Evolutionary conservation across 2,113 vertebrate genomes (phyloP), one percentile per base, ranked within the genome.

Genomic region (Todiramphus chloris): DNA sequence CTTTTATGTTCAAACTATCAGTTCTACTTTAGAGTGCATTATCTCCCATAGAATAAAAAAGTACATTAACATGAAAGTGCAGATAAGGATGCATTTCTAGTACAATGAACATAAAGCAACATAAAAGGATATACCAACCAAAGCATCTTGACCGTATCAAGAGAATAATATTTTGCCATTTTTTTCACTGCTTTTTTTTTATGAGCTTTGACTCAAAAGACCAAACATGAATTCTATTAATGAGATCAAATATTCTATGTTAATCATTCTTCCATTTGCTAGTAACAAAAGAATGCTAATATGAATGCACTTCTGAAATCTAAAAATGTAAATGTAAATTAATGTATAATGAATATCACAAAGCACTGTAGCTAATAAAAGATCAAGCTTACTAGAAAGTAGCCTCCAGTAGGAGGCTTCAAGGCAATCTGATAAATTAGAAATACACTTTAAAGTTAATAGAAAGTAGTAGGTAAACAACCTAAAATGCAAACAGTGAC

Each of bases 241-340:
- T 88, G 43, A 93, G 86, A 96, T 96, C 95, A 97, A 89, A 95
- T 94, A 76, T 87, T 74, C 25, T 55, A 58, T 88, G 87, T 83
- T 97, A 97, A 96, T 97, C 94, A 97, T 93, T 96, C 74, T 92
- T 80, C 79, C 62, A 59, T 84, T 56, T 96, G 58, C 68, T 93
- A 90, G 67, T 83, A 75, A 94, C 83, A 96, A 94, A 96, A 89
- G 64, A 86, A 83, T 78, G 85, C 20, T 93, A 96, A 96, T 97
- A 92, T 90, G 90, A 96, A 92, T 70, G 33, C 33, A 80, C 72
- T 96, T 96, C 76, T 93, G 84, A 95, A 87, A 95, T 82, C 82
- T 94, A 96, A 95, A 92, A 94, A 90, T 63, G 58, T 39, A 87
- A 59, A 91, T 95, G 91, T 81, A 51, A 93, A 64, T 69, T 68